These are phyloP conservation scores for Dasysyrphus tricinctus DNA, from an alignment of 2,888 invertebrate species.

Conservation along the genomic window DNA sequence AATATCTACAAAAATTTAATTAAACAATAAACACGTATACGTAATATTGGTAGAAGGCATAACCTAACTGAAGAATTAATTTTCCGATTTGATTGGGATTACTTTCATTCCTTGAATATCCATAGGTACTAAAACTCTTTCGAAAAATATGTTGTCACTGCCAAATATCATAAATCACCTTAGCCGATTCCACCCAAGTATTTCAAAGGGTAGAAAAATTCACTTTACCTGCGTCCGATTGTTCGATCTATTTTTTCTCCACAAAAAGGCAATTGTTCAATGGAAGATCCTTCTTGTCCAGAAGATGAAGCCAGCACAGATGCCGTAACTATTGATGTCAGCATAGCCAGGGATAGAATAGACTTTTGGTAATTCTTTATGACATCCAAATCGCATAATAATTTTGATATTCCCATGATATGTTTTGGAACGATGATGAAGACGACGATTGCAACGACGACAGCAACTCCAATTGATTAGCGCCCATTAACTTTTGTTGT, in stretches of 20 bases:
- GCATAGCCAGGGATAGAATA: constrained; percentile 79
- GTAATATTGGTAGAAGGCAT: constrained; percentile 7
- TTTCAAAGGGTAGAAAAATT: not conserved
- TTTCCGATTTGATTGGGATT: constrained; percentile 1
- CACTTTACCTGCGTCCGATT: constrained; percentile 80
- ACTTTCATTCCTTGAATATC: constrained; percentile 23
- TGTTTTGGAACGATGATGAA: constrained; percentile 50
- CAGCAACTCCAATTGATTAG: constrained; percentile 66
- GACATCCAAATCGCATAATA: constrained; percentile 77
- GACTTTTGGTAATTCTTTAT: constrained; percentile 76
- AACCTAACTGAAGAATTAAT: constrained; percentile 20
- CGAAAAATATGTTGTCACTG: no score
- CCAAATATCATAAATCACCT: no score
- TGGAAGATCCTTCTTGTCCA: constrained; percentile 42
- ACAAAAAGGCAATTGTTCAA: constrained; percentile 79
- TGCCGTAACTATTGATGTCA: constrained; percentile 80
- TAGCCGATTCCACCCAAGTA: no score
- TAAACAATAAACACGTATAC: constrained; percentile 32
- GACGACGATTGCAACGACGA: constrained; percentile 66
- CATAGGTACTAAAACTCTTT: constrained; percentile 47
- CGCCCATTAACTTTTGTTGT: constrained; percentile 78
- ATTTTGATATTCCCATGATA: constrained; percentile 66
- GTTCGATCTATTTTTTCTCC: constrained; percentile 80
- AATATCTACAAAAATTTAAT: constrained; percentile 19
- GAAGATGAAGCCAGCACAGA: constrained; percentile 76